Evolutionary conservation across 2,888 invertebrate genomes (phyloP).

Genomic region (Caenorhabditis sp.): DNA sequence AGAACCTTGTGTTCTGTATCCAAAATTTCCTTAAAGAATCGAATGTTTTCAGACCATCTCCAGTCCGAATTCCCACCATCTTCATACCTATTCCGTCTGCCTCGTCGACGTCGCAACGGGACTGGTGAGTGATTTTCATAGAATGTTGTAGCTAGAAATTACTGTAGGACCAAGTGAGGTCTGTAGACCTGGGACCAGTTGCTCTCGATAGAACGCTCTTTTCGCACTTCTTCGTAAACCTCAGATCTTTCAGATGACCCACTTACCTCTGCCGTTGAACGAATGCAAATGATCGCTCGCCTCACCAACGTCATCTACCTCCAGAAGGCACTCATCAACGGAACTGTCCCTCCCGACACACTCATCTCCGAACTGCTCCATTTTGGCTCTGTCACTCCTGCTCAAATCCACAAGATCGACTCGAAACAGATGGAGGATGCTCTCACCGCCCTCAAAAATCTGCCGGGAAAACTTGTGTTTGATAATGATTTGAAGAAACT

Average conservation of each 20-base stretch:
- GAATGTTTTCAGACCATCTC: no score
- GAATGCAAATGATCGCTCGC: slow-evolving; percentile 10
- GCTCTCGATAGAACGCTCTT: not conserved
- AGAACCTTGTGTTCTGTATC: no score
- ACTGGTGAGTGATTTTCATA: no score
- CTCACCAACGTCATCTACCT: slow-evolving; percentile 19
- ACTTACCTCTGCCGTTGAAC: not conserved
- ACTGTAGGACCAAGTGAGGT: no score
- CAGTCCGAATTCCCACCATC: no score
- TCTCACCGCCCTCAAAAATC: not conserved
- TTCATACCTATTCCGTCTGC: no score
- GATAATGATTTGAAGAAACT: not conserved
- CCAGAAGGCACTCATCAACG: slow-evolving; percentile 6
- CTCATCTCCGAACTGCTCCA: slow-evolving; percentile 18
- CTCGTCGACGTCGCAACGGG: no score
- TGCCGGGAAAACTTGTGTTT: not conserved
- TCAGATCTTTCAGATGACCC: slow-evolving; percentile 7
- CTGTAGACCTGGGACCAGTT: no score
- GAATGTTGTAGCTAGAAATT: no score
- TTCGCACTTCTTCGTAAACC: not conserved
- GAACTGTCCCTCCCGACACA: not conserved
- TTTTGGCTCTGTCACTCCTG: slow-evolving; percentile 7
- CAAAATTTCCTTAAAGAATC: no score
- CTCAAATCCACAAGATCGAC: not conserved
- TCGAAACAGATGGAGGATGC: not conserved